phyloP scores from a whole-genome alignment of 2,113 vertebrate species.

The Nansenia antarctica region DNA sequence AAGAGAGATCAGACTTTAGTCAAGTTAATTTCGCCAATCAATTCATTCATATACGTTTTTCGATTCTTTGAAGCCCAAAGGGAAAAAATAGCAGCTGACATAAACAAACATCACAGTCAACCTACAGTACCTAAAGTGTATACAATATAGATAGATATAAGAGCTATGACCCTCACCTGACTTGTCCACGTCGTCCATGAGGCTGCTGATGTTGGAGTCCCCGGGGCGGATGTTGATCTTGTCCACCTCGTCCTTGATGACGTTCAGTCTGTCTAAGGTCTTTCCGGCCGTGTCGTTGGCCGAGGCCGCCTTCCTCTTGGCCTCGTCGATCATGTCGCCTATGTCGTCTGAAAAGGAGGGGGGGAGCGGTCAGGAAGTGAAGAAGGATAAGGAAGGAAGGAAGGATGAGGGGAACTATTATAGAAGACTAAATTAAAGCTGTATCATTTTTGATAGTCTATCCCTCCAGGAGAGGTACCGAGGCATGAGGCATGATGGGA shows the following conservation, averaged over 20 bases:
- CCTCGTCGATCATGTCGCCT: conserved; percentile 66
- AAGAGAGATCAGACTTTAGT: background rate
- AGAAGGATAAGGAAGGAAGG: background rate
- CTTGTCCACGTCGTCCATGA: conserved; percentile 63
- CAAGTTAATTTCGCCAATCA: background rate
- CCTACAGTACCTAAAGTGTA: no score
- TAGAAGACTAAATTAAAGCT: no score
- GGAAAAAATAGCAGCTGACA: no score
- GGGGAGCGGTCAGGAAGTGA: background rate
- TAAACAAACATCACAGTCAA: no score
- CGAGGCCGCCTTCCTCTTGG: conserved; percentile 74
- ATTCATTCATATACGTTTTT: no score
- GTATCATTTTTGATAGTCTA: no score
- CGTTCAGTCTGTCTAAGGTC: conserved; percentile 77
- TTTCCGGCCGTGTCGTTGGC: conserved; percentile 71
- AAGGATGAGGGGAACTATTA: background rate
- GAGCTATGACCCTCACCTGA: conserved; percentile 71
- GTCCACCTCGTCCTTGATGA: conserved; percentile 79
- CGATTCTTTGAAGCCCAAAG: no score
- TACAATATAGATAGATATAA: no score
- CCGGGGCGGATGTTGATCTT: conserved; percentile 69
- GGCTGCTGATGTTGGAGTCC: conserved; percentile 43
- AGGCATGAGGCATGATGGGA: background rate
- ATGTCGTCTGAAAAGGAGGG: conserved; percentile 78
- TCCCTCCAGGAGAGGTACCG: background rate